Evolutionary conservation across 2,888 invertebrate species (phyloP).

Genomic region (Dusona sp.): DNA sequence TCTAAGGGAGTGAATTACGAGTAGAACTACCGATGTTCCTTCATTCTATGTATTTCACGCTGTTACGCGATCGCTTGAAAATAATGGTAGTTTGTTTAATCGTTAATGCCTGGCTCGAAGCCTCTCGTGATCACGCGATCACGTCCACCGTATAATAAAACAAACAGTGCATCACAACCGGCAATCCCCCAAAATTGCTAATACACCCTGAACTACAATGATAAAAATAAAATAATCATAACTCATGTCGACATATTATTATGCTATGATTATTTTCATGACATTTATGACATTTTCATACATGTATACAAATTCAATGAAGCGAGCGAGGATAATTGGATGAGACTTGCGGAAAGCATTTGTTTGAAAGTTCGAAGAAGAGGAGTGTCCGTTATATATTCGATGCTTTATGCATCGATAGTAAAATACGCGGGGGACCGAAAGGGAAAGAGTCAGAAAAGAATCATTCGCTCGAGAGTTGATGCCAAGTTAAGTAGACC

Average conservation of each 20-base stretch:
- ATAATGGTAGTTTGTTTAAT: slow-evolving; percentile 12
- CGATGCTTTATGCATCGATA: neutral
- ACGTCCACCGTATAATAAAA: slow-evolving; percentile 1
- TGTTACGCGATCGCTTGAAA: slow-evolving; percentile 27
- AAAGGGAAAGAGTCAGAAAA: neutral
- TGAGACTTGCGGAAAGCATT: slow-evolving; percentile 43
- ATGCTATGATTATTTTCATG: no score
- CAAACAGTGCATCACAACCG: slow-evolving; percentile 26
- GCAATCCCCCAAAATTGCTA: neutral
- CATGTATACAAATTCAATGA: neutral
- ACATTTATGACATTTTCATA: no score
- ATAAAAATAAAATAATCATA: slow-evolving; percentile 1
- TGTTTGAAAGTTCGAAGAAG: slow-evolving; percentile 50
- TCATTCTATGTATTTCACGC: neutral
- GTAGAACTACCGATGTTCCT: neutral
- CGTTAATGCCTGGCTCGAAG: slow-evolving; percentile 1
- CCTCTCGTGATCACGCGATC: slow-evolving; percentile 24
- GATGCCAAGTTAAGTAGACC: slow-evolving; percentile 22
- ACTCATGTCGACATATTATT: no score
- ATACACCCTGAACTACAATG: neutral
- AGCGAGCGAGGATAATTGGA: neutral
- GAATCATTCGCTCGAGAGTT: slow-evolving; percentile 8
- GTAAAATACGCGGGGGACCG: neutral
- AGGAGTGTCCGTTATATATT: neutral
- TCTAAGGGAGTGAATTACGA: neutral